phyloP scores from a whole-genome alignment of 2,888 invertebrate genomes.

The Cryptocephalus moraei region DNA sequence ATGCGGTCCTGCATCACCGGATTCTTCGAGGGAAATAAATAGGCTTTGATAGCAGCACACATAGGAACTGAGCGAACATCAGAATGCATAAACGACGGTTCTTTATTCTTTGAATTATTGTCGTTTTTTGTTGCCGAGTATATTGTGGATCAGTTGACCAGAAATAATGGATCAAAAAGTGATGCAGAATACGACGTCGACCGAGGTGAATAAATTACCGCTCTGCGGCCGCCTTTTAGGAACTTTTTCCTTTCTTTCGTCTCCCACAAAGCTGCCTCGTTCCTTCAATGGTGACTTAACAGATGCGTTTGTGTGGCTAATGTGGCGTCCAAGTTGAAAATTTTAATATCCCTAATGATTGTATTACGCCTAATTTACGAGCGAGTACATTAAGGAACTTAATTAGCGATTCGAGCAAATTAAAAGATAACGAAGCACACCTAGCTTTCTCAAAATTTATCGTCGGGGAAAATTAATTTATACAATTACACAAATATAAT shows the following conservation, averaged over 20 bases:
- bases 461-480: slow-evolving; percentile 18
- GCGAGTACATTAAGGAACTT: no score
- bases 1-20: slow-evolving; percentile 21
- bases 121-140: slow-evolving; percentile 10
- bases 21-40: slow-evolving; percentile 35
- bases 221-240: background rate
- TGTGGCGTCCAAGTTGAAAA: no score
- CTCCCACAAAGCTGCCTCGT: no score
- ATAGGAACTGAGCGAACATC: slow-evolving; percentile 30
- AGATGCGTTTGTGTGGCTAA: no score
- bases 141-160: slow-evolving; percentile 16
- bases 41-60: slow-evolving; percentile 32
- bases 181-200: background rate
- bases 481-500: slow-evolving; percentile 23
- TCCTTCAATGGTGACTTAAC: no score
- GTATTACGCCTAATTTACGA: no score
- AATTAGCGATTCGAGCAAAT: no score
- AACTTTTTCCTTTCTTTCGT: no score
- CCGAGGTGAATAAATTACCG: background rate
- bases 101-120: slow-evolving; percentile 29
- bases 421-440: no score
- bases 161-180: slow-evolving; percentile 10
- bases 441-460: background rate
- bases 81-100: slow-evolving; percentile 28
- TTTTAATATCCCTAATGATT: no score